Base-by-base conservation (phyloP, 1,140 invertebrate genomes). In the Danaus plexippus region DNA sequence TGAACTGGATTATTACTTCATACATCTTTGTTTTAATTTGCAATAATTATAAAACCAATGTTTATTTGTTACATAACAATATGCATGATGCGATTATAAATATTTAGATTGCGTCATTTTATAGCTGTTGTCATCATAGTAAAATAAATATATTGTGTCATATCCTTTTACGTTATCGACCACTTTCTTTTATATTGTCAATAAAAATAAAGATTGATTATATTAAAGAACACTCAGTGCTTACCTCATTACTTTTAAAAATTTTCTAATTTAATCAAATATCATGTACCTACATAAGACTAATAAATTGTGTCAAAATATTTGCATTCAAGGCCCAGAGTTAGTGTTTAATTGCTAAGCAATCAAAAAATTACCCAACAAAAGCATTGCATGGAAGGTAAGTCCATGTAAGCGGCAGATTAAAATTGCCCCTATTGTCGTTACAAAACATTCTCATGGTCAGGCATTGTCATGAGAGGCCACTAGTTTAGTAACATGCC, bases 371-470 rank as follows among this genome's bases (percentile, higher is more conserved):
- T 77, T 75, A 62, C 67, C 63, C 67, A 73, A 73, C 59, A 59
- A 54, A 52, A 64, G 61, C 52, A 57, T 69, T 67, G 66, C 66
- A 79, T 75, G 71, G 64, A 76, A 76, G 76, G 66, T 58, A 59
- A 72, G 66, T 73, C 67, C 67, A 68, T 77, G 75, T 73, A 61
- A 71, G 59, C 66, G 63, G 73, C 66, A 76, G 59, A 71, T 71
- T 80, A 69, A 75, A 76, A 78, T 77, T 74, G 64, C 71, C 76
- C 63, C 67, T 63, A 80, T 81, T 79, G 78, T 78, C 51, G 61
- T 80, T 78, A 75, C 71, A 70, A 75, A 73, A 78, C 60, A 57
- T 73, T 84, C 80, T 84, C 80, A 81, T 75, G 80, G 78, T 64
- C 78, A 64, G 22, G 63, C 61, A 72, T 71, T 77, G 72, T 75